phyloP scores from a whole-genome alignment of 2,888 invertebrate genomes.

The Ypsolopha scabrella region DNA sequence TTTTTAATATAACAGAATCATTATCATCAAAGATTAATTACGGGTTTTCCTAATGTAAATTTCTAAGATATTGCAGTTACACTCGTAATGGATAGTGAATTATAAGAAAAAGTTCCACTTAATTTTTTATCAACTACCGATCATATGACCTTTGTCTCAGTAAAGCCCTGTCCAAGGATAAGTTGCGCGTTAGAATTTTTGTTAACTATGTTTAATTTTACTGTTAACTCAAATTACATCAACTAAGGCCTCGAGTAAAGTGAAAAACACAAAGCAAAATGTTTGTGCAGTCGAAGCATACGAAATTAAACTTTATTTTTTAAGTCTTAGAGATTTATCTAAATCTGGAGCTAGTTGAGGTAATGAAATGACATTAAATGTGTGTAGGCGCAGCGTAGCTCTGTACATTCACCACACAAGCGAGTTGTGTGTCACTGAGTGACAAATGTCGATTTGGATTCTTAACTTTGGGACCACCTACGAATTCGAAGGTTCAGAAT shows the following conservation, averaged over 20 bases:
- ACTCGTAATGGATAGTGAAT: no score
- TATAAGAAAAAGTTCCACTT: no score
- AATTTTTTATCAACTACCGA: no score
- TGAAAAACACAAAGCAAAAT: constrained; percentile 11
- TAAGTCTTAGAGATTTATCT: no score
- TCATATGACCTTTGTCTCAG: no score
- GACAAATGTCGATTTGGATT: constrained; percentile 27
- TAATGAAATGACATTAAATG: constrained; percentile 1
- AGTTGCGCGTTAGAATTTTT: constrained; percentile 11
- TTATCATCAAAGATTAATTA: no score
- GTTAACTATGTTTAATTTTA: constrained; percentile 35
- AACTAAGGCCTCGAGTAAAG: constrained; percentile 27
- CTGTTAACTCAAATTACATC: constrained; percentile 36
- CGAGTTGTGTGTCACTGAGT: constrained; percentile 23
- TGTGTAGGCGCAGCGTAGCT: constrained; percentile 11
- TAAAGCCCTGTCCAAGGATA: not conserved
- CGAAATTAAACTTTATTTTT: not conserved
- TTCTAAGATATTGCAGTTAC: no score
- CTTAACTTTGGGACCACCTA: constrained; percentile 21
- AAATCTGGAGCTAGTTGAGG: constrained; percentile 5
- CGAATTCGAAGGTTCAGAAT: constrained; percentile 6
- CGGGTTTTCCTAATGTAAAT: no score
- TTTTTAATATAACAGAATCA: no score
- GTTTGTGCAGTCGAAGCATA: constrained; percentile 5
- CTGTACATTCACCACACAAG: constrained; percentile 23